phyloP scores from a whole-genome alignment of 2,888 invertebrate genomes.

The Drosophila falleni region DNA sequence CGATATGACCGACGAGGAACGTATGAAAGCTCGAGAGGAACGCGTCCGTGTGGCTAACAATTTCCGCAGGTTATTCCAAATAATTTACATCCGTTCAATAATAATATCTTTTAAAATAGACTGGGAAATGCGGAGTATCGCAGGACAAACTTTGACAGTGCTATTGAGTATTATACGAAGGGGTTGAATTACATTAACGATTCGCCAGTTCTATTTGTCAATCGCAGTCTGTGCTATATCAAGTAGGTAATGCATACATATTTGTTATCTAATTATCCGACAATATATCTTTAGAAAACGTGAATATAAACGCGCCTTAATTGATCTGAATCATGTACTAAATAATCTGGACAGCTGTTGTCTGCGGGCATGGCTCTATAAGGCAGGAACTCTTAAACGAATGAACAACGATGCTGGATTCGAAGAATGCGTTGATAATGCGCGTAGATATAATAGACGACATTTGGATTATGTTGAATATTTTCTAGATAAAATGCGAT shows the following conservation, averaged over 20 bases:
- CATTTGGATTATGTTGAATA: slow-evolving; percentile 21
- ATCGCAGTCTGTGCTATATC: slow-evolving; percentile 47
- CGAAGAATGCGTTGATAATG: slow-evolving; percentile 30
- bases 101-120: slow-evolving; percentile 13
- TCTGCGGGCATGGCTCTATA: slow-evolving; percentile 63
- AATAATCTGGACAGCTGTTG: slow-evolving; percentile 28
- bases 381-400: slow-evolving; percentile 49
- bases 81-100: not conserved
- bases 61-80: slow-evolving; percentile 48
- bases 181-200: slow-evolving; percentile 50
- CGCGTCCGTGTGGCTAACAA: slow-evolving; percentile 44
- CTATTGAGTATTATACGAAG: slow-evolving; percentile 46
- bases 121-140: slow-evolving; percentile 57
- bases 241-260: slow-evolving; percentile 32
- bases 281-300: slow-evolving; percentile 32
- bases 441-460: slow-evolving; percentile 22
- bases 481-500: slow-evolving; percentile 48
- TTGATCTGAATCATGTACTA: slow-evolving; percentile 56
- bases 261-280: not conserved
- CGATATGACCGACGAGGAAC: slow-evolving; percentile 15
- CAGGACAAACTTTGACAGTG: slow-evolving; percentile 39
- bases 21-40: slow-evolving; percentile 17
- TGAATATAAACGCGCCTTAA: slow-evolving; percentile 36
- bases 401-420: slow-evolving; percentile 53
- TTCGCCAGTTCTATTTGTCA: slow-evolving; percentile 49